A percentile compares a stretch with the other conserved stretches of the same genome.
phyloP scores from a whole-genome alignment of 2,888 invertebrate species.

The Hemicrepidius hirtus region DNA sequence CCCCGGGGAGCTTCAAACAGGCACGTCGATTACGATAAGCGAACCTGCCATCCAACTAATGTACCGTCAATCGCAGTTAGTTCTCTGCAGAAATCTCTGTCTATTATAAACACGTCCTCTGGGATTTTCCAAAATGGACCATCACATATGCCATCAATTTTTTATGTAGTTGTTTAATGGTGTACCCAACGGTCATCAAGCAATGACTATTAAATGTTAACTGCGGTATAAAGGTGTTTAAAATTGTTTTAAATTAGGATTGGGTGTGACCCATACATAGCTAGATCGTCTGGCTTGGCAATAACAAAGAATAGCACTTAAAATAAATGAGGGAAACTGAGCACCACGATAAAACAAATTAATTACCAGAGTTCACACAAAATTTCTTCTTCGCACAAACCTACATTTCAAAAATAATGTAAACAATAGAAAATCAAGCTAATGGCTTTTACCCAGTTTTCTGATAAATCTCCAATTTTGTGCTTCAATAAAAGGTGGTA shows the following conservation, averaged over 20 bases:
- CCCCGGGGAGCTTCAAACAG: slow-evolving; percentile 52
- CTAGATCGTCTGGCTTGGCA: background rate
- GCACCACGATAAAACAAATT: too few relatives aligned
- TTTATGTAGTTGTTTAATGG: background rate
- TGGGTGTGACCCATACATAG: background rate
- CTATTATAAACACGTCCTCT: slow-evolving; percentile 1
- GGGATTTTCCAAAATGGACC: slow-evolving; percentile 5
- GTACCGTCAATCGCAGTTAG: slow-evolving; percentile 41
- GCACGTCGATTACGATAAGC: slow-evolving; percentile 56
- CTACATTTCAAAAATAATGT: too few relatives aligned
- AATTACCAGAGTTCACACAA: too few relatives aligned
- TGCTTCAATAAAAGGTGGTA: too few relatives aligned
- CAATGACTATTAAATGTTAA: background rate
- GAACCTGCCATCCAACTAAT: slow-evolving; percentile 47
- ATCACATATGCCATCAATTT: slow-evolving; percentile 14
- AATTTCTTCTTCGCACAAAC: too few relatives aligned
- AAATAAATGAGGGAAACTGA: background rate
- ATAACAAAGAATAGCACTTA: slow-evolving; percentile 6
- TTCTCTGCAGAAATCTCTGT: slow-evolving; percentile 22
- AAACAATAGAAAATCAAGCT: too few relatives aligned
- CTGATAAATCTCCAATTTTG: too few relatives aligned
- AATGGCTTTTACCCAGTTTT: too few relatives aligned
- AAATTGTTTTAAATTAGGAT: background rate
- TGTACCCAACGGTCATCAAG: background rate
- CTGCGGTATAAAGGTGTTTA: background rate